Base-by-base conservation (phyloP, 2,113 vertebrate species). In the Fregetta grallaria region DNA sequence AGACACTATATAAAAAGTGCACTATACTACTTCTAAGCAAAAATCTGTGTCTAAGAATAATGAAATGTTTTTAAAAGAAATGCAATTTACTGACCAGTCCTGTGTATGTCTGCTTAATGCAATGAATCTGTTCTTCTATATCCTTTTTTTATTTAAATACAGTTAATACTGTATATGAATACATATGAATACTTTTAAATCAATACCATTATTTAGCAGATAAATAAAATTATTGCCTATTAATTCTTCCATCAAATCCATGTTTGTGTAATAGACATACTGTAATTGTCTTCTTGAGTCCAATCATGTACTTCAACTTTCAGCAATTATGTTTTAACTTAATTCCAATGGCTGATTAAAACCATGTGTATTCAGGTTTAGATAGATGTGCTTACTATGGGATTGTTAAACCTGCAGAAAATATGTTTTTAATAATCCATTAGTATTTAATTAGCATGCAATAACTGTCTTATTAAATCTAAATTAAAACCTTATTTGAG, bases 401-500 rank as follows among this genome's bases (percentile, higher is more conserved):
- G 38, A 52, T 83, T 97, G 92, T 97, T 97, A 96, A 97, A 97
- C 91, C 91, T 94, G 95, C 70, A 93, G 87, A 97, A 97, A 97
- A 96, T 95, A 94, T 91, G 97, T 95, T 97, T 98, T 97, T 94
- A 94, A 96, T 96, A 97, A 97, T 95, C 96, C 72, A 96, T 95
- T 97, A 96, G 72, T 74, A 96, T 95, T 95, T 98, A 97, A 97
- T 98, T 97, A 98, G 77, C 76, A 92, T 97, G 82, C 96, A 97
- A 97, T 98, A 97, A 97, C 94, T 96, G 93, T 97, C 92, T 93
- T 98, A 97, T 97, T 98, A 97, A 96, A 94, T 97, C 89, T 94
- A 96, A 96, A 97, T 97, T 95, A 96, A 97, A 94, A 95, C 90
- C 89, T 97, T 96, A 97, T 94, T 98, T 96, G 88, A 98, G 88